A percentile compares a stretch with the other conserved stretches of the same genome.
Evolutionary conservation across 2,888 invertebrate genomes (phyloP).

Genomic region (Erannis defoliaria): DNA sequence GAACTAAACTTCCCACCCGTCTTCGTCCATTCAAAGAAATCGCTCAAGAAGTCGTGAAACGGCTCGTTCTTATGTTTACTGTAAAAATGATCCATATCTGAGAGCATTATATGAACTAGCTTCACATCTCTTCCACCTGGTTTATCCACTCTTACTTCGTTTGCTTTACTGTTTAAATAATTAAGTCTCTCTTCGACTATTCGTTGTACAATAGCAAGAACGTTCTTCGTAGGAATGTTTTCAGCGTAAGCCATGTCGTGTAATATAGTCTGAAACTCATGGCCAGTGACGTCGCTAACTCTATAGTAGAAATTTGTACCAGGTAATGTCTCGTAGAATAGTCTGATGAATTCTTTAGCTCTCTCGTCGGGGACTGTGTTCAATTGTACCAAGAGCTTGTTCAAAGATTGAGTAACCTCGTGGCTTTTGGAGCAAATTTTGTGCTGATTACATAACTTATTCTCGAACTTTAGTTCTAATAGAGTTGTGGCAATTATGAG

Average conservation of each 20-base stretch:
- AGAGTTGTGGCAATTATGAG: background rate
- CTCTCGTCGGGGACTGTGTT: slow-evolving; percentile 22
- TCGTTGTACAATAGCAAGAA: slow-evolving; percentile 57
- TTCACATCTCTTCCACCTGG: slow-evolving; percentile 57
- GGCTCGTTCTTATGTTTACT: slow-evolving; percentile 54
- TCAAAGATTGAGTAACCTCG: slow-evolving; percentile 31
- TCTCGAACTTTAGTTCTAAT: slow-evolving; percentile 3
- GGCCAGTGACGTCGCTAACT: slow-evolving; percentile 57
- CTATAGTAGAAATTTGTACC: slow-evolving; percentile 58
- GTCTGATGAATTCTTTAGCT: slow-evolving; percentile 43
- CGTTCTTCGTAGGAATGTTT: slow-evolving; percentile 58
- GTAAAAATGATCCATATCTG: slow-evolving; percentile 72
- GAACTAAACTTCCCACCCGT: slow-evolving; percentile 47
- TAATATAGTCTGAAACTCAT: slow-evolving; percentile 65
- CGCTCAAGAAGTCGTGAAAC: slow-evolving; percentile 59
- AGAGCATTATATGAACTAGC: slow-evolving; percentile 64
- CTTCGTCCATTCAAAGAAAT: slow-evolving; percentile 55
- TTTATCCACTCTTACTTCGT: slow-evolving; percentile 29
- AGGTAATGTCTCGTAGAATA: slow-evolving; percentile 42
- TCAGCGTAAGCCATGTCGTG: slow-evolving; percentile 68
- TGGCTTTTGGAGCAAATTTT: slow-evolving; percentile 11
- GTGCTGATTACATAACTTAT: background rate
- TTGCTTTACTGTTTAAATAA: slow-evolving; percentile 33
- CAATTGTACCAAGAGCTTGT: slow-evolving; percentile 24
- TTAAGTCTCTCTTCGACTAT: slow-evolving; percentile 57